Conservation (phyloP, 2,797 vertebrate species). For the Pangasius sanitwongsei region DNA sequence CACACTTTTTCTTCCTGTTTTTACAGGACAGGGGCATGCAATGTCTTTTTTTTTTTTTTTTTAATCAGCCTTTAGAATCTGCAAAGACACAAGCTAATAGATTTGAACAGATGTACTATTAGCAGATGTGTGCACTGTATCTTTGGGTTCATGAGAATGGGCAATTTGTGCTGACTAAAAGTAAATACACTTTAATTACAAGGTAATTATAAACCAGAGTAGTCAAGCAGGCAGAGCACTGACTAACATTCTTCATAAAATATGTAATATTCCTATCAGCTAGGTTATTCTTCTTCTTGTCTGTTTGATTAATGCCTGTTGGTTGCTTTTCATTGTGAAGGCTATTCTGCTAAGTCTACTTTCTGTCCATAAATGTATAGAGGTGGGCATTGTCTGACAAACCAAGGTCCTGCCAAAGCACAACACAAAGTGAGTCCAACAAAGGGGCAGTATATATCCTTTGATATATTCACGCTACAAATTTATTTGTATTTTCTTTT, state of each 20-base stretch:
- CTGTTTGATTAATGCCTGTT: not conserved
- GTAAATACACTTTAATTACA: conserved; percentile 1
- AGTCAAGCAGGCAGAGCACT: not conserved
- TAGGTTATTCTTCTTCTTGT: not conserved
- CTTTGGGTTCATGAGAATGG: not conserved
- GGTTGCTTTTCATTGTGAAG: not conserved
- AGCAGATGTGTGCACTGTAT: not conserved
- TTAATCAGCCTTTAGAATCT: not conserved
- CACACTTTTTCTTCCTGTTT: not conserved
- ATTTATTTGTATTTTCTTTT: not conserved
- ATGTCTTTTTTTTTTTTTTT: too few relatives aligned
- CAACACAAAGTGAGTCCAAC: not conserved
- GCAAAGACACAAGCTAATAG: too few relatives aligned
- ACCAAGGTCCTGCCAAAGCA: not conserved
- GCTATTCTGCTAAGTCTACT: not conserved
- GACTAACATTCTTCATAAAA: not conserved
- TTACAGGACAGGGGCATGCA: too few relatives aligned
- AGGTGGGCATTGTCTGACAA: not conserved
- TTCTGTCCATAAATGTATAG: not conserved
- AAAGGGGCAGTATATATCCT: not conserved
- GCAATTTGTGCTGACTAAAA: not conserved
- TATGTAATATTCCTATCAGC: not conserved
- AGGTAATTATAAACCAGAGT: not conserved
- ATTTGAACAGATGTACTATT: not conserved
- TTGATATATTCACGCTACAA: not conserved